Conservation (phyloP, 2,797 vertebrate genomes). For the Aplochiton taeniatus region DNA sequence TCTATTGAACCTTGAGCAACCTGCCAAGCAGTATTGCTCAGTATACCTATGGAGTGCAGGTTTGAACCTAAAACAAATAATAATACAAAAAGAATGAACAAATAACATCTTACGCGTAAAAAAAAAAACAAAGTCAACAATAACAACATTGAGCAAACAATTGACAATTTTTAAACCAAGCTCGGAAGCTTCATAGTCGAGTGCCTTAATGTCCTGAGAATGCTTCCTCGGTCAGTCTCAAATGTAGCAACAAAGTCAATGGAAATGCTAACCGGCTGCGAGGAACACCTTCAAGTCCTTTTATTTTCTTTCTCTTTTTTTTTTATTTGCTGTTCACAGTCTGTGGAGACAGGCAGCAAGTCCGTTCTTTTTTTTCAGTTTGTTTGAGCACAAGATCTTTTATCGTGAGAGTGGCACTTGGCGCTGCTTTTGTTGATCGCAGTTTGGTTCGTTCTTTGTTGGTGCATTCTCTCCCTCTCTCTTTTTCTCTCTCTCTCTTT, state of each 20-base stretch:
- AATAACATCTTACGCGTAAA: constrained; percentile 48
- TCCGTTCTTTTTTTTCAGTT: constrained; percentile 31
- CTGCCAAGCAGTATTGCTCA: constrained; percentile 51
- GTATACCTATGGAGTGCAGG: constrained; percentile 68
- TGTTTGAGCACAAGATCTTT: constrained; percentile 30
- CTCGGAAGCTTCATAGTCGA: constrained; percentile 62
- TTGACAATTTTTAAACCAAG: constrained; percentile 23
- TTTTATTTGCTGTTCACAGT: constrained; percentile 55
- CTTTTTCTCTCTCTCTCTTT: not conserved
- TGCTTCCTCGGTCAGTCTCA: constrained; percentile 65
- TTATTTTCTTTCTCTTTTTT: constrained; percentile 30
- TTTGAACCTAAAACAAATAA: constrained; percentile 55
- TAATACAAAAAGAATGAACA: constrained; percentile 23
- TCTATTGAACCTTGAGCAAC: constrained; percentile 49
- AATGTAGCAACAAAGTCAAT: constrained; percentile 69
- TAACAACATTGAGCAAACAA: constrained; percentile 35
- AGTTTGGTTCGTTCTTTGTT: constrained; percentile 40
- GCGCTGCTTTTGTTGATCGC: constrained; percentile 29
- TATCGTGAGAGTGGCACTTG: constrained; percentile 41
- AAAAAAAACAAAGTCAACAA: constrained; percentile 46
- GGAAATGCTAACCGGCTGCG: constrained; percentile 57
- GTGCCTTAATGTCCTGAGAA: constrained; percentile 78
- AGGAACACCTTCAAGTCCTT: constrained; percentile 34
- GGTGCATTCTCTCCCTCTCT: constrained; percentile 25
- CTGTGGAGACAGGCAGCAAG: constrained; percentile 61